Conservation (phyloP, 2,888 invertebrate genomes). For the Drosophila demipolita region DNA sequence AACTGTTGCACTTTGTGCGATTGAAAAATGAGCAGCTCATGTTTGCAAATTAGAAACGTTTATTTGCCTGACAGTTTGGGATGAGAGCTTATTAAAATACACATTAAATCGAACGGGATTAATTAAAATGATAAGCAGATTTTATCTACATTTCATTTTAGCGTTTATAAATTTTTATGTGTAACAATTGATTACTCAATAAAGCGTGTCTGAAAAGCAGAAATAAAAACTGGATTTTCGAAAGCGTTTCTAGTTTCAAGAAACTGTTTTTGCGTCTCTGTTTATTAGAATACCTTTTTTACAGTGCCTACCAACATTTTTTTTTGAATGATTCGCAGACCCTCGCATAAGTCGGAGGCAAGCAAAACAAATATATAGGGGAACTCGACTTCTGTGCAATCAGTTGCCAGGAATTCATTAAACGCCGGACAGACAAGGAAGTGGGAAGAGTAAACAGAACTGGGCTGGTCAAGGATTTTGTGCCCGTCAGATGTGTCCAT, state of each 20-base stretch:
- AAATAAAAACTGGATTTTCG: background rate
- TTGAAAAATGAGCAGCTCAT: background rate
- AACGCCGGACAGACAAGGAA: background rate
- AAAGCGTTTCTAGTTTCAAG: background rate
- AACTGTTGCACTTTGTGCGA: background rate
- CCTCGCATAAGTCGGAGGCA: background rate
- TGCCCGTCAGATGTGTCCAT: slow-evolving; percentile 53
- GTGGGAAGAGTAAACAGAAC: background rate
- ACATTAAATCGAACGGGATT: background rate
- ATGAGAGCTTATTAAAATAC: background rate
- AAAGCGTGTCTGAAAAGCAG: background rate
- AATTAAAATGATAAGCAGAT: too few relatives aligned
- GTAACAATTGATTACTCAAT: background rate
- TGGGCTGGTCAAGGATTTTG: slow-evolving; percentile 22
- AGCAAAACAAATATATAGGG: background rate
- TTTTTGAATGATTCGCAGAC: background rate
- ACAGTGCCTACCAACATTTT: background rate
- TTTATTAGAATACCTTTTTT: background rate
- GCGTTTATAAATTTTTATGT: too few relatives aligned
- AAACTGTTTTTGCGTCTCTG: background rate
- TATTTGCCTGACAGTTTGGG: background rate
- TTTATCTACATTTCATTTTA: too few relatives aligned
- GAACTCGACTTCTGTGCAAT: slow-evolving; percentile 18
- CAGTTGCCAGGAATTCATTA: slow-evolving; percentile 13
- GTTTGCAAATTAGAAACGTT: background rate